phyloP scores from a whole-genome alignment of 2,113 vertebrate genomes.

The Dendropsophus ebraccatus region DNA sequence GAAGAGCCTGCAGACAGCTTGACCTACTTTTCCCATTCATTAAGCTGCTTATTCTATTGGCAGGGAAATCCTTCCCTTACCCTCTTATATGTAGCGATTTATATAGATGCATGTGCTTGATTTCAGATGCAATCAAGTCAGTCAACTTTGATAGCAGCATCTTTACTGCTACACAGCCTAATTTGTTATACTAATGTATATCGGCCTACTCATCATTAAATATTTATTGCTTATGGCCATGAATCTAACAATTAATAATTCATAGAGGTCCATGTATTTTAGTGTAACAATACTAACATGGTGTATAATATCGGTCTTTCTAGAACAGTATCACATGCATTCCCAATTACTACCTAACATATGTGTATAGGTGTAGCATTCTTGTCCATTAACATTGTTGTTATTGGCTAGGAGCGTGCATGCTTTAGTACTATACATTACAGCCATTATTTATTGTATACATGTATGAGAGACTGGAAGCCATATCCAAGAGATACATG shows the following conservation, averaged over 20 bases:
- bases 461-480: background rate
- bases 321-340: background rate
- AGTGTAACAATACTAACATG: background rate
- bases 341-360: too few species aligned
- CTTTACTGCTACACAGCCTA: background rate
- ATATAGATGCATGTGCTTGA: slow-evolving; percentile 59
- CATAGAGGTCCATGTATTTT: background rate
- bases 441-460: background rate
- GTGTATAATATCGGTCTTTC: background rate
- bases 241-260: slow-evolving; percentile 36
- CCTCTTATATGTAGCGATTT: slow-evolving; percentile 56
- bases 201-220: background rate
- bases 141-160: slow-evolving; percentile 41
- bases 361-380: too few species aligned
- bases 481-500: too few species aligned
- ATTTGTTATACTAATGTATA: slow-evolving; percentile 3
- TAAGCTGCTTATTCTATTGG: slow-evolving; percentile 2
- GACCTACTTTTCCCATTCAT: background rate
- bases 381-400: too few species aligned
- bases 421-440: background rate
- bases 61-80: slow-evolving; percentile 56
- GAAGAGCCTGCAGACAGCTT: slow-evolving; percentile 47
- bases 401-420: too few species aligned
- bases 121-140: slow-evolving; percentile 58
- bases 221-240: slow-evolving; percentile 33